phyloP scores from a whole-genome alignment of 1,140 invertebrate genomes.

The Diploscapter pachys region DNA sequence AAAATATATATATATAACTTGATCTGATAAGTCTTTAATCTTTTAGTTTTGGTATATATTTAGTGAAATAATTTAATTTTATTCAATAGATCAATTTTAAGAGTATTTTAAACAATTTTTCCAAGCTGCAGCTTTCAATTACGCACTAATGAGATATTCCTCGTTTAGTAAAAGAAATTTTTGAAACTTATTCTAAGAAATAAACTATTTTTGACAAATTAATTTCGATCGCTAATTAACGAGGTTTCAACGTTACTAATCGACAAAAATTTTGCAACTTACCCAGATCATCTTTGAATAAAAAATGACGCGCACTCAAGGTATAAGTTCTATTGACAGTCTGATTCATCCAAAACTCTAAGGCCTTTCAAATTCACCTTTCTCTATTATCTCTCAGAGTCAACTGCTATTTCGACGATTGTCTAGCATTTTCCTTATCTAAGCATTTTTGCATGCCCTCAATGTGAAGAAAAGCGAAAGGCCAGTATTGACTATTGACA shows the following conservation, averaged over 20 bases:
- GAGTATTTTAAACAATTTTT: no score
- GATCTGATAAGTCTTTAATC: no score
- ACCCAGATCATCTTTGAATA: background rate
- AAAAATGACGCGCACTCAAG: background rate
- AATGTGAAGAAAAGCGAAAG: background rate
- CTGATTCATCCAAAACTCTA: background rate
- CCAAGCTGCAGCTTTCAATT: no score
- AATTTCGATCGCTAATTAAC: background rate
- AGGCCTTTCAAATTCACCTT: background rate
- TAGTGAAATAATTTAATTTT: no score
- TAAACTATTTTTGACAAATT: conserved; percentile 1
- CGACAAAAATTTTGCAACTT: background rate
- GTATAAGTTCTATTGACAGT: background rate
- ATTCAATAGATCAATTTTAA: no score
- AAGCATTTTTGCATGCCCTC: no score
- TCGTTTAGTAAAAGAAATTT: background rate
- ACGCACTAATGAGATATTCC: no score
- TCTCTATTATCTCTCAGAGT: background rate
- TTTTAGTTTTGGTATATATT: no score
- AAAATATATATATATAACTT: no score
- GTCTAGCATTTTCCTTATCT: no score
- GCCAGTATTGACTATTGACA: background rate
- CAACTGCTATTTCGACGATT: no score
- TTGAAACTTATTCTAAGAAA: background rate
- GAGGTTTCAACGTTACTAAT: background rate